phyloP scores from a whole-genome alignment of 2,113 vertebrate genomes.

The Gallinago media region DNA sequence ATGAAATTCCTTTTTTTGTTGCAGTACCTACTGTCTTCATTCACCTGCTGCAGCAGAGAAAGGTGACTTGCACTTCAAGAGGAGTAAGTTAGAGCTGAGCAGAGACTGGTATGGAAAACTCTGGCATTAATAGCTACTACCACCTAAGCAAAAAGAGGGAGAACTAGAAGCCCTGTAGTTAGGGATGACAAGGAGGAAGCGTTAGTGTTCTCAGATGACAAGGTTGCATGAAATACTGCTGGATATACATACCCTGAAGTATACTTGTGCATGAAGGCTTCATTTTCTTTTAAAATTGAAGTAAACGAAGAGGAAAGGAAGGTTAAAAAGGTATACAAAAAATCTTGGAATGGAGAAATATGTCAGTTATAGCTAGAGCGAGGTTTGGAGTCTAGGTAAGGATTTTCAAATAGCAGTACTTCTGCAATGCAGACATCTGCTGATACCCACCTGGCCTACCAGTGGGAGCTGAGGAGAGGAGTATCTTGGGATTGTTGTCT shows the following conservation, averaged over 20 bases:
- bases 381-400: background rate
- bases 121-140: background rate
- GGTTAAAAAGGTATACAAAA: background rate
- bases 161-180: background rate
- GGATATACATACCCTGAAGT: background rate
- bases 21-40: constrained; percentile 6
- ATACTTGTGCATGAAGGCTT: background rate
- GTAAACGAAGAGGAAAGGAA: background rate
- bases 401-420: background rate
- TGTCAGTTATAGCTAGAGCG: background rate
- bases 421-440: background rate
- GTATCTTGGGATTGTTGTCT: background rate
- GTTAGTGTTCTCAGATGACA: background rate
- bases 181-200: background rate
- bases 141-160: background rate
- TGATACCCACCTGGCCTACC: background rate
- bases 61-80: constrained; percentile 6
- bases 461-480: background rate
- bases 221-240: background rate
- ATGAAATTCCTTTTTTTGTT: background rate
- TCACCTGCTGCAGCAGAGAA: constrained; percentile 29
- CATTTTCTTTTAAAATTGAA: background rate
- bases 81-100: constrained; percentile 5
- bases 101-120: background rate
- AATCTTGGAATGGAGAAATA: background rate